Percentiles rank a stretch among this genome's conserved stretches.
phyloP scores from a whole-genome alignment of 2,113 vertebrate species.

The Trichomycterus rosablanca region DNA sequence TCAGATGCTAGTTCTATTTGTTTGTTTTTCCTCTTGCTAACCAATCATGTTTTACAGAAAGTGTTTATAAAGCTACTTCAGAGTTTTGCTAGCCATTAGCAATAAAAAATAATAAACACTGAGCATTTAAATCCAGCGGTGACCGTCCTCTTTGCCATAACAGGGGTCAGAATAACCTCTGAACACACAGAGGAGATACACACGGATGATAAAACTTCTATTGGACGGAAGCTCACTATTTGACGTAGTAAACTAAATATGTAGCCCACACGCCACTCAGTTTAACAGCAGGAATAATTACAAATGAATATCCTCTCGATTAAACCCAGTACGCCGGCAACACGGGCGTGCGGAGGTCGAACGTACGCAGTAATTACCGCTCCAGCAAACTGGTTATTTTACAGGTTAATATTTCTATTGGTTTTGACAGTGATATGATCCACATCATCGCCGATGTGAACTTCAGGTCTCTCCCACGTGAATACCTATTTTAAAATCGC shows the following conservation, averaged over 20 bases:
- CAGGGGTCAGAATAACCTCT: slow-evolving; percentile 25
- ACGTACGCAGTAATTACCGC: not conserved
- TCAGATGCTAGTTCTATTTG: no score
- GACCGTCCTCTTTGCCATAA: no score
- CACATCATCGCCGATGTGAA: slow-evolving; percentile 52
- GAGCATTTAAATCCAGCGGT: no score
- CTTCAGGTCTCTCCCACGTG: slow-evolving; percentile 68
- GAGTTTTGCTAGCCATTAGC: no score
- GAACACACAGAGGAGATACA: slow-evolving; percentile 13
- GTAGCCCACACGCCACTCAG: not conserved
- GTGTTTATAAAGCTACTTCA: no score
- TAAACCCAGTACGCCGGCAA: slow-evolving; percentile 23
- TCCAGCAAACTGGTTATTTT: slow-evolving; percentile 27
- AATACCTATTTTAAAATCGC: slow-evolving; percentile 71
- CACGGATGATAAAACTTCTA: slow-evolving; percentile 20
- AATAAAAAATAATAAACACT: no score
- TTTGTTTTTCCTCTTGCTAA: no score
- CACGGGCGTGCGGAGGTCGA: slow-evolving; percentile 9
- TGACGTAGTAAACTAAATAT: slow-evolving; percentile 15
- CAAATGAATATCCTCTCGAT: slow-evolving; percentile 29
- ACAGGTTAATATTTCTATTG: slow-evolving; percentile 18
- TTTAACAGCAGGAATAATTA: slow-evolving; percentile 12
- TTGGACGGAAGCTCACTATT: slow-evolving; percentile 14
- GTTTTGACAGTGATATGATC: slow-evolving; percentile 31
- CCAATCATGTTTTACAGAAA: no score